Conservation (phyloP, 2,113 vertebrate species). For the Serinus canaria region DNA sequence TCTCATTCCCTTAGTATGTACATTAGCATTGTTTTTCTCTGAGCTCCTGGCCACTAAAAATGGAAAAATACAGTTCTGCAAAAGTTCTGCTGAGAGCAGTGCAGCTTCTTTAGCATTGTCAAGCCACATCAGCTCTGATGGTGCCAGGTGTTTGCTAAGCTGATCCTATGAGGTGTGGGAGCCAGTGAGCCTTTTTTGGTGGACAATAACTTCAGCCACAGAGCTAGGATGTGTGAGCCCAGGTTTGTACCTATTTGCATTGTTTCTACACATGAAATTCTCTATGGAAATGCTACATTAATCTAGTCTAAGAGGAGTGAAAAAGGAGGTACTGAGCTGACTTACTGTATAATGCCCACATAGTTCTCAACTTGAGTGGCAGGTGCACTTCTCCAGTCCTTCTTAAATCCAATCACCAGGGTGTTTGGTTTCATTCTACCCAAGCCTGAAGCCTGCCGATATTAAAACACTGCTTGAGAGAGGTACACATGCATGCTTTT, state of each 20-base stretch:
- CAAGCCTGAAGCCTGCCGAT: conserved; percentile 86
- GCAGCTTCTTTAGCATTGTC: not conserved
- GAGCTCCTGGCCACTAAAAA: not conserved
- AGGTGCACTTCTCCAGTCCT: conserved; percentile 83
- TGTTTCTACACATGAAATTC: not conserved
- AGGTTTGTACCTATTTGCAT: not conserved
- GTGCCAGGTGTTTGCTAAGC: not conserved
- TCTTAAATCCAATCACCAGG: conserved; percentile 93
- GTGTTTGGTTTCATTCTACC: conserved; percentile 95
- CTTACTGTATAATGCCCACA: conserved; percentile 94
- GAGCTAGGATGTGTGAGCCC: not conserved
- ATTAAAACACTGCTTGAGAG: conserved; percentile 60
- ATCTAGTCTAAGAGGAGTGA: not conserved
- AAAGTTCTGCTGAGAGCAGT: not conserved
- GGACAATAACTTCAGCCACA: not conserved
- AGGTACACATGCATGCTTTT: conserved; percentile 26
- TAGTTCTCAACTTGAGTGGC: conserved; percentile 82
- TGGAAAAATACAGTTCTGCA: not conserved
- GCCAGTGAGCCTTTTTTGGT: not conserved
- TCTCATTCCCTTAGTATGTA: conserved; percentile 2
- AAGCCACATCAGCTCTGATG: not conserved
- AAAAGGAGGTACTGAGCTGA: conserved; percentile 36
- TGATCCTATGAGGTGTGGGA: not conserved
- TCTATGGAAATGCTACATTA: not conserved
- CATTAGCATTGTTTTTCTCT: conserved; percentile 5